Evolutionary conservation across 92 coral and sea anemone genomes (phyloP), one percentile per base, ranked within the genome.

Genomic region (Meandrina meandrites): DNA sequence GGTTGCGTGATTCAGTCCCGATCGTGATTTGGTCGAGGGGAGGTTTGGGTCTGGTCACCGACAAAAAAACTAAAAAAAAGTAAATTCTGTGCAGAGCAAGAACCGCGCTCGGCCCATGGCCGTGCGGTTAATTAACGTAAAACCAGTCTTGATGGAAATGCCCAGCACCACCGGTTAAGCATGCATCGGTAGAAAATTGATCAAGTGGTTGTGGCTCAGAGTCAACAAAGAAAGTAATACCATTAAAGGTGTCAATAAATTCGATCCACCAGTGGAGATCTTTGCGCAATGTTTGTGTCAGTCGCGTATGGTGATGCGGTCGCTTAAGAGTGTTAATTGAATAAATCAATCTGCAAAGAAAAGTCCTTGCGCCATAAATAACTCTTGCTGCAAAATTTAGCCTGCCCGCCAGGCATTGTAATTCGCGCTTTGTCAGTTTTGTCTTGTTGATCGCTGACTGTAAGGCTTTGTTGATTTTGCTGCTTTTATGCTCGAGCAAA

Each of bases 181-280:
- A 82, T 22, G 91, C 91, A 34, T 83, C 84, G 21, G 88, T 82
- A 2, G 79, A 77, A 57, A 83, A 64, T 69, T 84, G 72, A 4
- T 30, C 58, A 75, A 19, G 9, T 42, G 19, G 40, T 24, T 32
- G 37, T 15, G 79, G 79, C 40, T 75, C 79, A 75, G 56, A 37
- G 56, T 54, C 37, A 16, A 75, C 79, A 22, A 75, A 75, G 30
- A 45, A 79, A 36, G 79, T 73, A 68, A 50, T 80, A 51, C 58
- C 84, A 86, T 86, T 79, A 48, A 74, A 88, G 75, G 13, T 12
- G 18, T 60, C 66, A 42, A 82, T 73, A 36, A 88, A 81, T 40
- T 58, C 86, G 14, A 24, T n/a, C 91, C 91, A 88, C 87, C 86
- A 87, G 42, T 12, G 22, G 56, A 87, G 27, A 42, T 79, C 87